Percentiles rank a stretch among this genome's conserved stretches.
Conservation (phyloP, 2,888 invertebrate genomes). For the Lamellibrachia columna region DNA sequence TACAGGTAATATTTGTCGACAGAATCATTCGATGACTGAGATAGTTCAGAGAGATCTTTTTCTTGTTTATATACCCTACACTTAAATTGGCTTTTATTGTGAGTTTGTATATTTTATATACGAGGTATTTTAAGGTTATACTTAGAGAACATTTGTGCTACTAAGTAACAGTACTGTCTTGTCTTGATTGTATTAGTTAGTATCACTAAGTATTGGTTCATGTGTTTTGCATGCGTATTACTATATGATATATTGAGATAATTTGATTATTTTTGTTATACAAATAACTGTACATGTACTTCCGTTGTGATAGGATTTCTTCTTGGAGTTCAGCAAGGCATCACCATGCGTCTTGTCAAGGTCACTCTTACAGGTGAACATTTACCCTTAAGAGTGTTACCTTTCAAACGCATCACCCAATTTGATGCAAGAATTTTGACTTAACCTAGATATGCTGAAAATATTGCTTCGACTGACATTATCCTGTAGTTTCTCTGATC, state of each 20-base stretch:
- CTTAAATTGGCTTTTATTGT: no score
- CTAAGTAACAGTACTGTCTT: neutral
- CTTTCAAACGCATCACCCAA: neutral
- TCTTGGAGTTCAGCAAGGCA: slow-evolving; percentile 89
- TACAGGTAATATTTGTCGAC: no score
- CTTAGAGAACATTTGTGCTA: no score
- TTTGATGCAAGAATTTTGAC: neutral
- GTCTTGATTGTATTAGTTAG: neutral
- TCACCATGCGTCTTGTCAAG: slow-evolving; percentile 91
- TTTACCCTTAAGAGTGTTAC: neutral
- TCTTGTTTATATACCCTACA: no score
- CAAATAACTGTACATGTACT: neutral
- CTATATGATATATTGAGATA: neutral
- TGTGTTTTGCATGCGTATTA: neutral
- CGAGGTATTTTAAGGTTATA: no score
- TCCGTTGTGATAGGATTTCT: slow-evolving; percentile 78
- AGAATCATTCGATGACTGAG: no score
- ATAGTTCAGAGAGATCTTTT: no score
- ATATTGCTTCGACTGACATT: neutral
- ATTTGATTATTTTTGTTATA: neutral
- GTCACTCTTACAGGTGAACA: slow-evolving; percentile 77
- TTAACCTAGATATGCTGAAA: neutral
- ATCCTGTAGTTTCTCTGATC: neutral
- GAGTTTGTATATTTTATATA: no score
- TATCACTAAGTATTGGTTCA: neutral